Conservation (phyloP, 2,888 invertebrate species). For the Apamea anceps region DNA sequence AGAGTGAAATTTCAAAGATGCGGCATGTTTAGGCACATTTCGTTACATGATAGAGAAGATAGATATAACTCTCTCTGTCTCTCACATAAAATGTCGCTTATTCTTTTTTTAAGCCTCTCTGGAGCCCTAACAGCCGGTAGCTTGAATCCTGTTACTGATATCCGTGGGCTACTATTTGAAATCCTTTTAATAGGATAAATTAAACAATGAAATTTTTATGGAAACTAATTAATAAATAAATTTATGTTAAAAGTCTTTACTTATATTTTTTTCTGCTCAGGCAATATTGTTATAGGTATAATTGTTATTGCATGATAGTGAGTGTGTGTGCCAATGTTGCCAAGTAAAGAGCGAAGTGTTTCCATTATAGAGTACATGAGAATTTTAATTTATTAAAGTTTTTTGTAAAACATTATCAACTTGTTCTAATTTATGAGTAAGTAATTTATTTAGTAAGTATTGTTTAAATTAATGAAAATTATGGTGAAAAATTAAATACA, state of each 20-base stretch:
- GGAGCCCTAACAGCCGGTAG: background rate
- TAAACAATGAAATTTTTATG: background rate
- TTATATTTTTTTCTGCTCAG: slow-evolving; percentile 53
- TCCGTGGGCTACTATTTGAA: background rate
- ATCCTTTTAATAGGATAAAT: background rate
- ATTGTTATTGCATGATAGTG: slow-evolving; percentile 55
- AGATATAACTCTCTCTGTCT: background rate
- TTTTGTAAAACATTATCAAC: slow-evolving; percentile 11
- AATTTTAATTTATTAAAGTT: slow-evolving; percentile 25
- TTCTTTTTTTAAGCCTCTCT: background rate
- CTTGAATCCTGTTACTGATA: no score
- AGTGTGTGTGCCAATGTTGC: slow-evolving; percentile 68
- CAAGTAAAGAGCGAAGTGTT: slow-evolving; percentile 54
- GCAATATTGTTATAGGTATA: slow-evolving; percentile 41
- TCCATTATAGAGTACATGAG: slow-evolving; percentile 16
- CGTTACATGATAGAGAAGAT: background rate
- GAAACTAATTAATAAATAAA: background rate
- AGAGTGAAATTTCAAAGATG: background rate
- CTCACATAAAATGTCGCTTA: background rate
- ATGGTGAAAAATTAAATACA: background rate
- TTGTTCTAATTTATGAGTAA: background rate
- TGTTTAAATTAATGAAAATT: background rate
- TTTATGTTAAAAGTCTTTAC: background rate
- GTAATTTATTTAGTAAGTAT: background rate
- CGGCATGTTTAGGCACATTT: background rate